phyloP scores from a whole-genome alignment of 2,113 vertebrate species.

The Coptodon bakossiorum region DNA sequence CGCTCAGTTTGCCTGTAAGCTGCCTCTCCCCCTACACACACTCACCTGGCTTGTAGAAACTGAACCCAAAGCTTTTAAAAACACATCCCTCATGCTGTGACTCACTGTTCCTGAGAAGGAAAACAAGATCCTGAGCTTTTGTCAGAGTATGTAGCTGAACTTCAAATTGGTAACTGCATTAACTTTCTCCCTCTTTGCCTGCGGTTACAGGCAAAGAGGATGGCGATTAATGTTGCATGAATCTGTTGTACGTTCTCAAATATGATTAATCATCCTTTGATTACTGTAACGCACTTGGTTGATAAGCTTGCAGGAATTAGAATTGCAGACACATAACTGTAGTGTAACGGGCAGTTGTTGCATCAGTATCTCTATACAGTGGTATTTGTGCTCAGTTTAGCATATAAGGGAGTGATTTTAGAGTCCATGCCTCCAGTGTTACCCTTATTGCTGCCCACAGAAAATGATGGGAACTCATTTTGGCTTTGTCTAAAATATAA shows the following conservation, averaged over 20 bases:
- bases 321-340: background rate
- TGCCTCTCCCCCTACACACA: too few relatives aligned
- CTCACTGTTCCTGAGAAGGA: background rate
- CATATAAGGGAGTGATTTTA: background rate
- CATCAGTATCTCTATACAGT: background rate
- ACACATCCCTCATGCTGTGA: background rate
- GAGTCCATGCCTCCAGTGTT: background rate
- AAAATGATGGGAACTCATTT: background rate
- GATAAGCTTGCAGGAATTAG: background rate
- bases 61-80: background rate
- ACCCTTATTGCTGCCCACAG: background rate
- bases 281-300: background rate
- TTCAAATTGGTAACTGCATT: background rate
- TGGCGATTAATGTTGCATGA: background rate
- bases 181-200: background rate
- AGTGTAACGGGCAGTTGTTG: background rate
- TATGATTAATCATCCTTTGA: background rate
- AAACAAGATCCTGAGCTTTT: background rate
- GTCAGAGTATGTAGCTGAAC: background rate
- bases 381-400: background rate
- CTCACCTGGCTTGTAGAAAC: background rate
- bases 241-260: background rate
- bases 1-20: too few relatives aligned
- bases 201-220: background rate
- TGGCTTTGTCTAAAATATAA: background rate